Conservation (phyloP, 2,888 invertebrate genomes). For the Prenolepis imparis region DNA sequence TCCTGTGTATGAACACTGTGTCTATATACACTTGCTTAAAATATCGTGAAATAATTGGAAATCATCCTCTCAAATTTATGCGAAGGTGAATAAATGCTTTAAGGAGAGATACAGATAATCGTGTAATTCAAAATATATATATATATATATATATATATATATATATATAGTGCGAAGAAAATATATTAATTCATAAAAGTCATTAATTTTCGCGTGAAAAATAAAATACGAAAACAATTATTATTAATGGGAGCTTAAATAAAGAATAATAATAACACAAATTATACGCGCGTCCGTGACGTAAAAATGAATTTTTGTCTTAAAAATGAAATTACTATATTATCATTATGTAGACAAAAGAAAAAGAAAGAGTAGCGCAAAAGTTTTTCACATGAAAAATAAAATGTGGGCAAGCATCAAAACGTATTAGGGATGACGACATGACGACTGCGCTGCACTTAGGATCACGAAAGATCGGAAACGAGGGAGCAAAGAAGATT, state of each 20-base stretch:
- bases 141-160: too few species aligned
- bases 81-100: slow-evolving; percentile 37
- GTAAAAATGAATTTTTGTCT: slow-evolving; percentile 15
- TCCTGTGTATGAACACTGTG: background rate
- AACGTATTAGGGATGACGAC: slow-evolving; percentile 54
- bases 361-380: background rate
- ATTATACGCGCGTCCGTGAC: background rate
- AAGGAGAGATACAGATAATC: slow-evolving; percentile 9
- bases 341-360: background rate
- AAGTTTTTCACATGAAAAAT: slow-evolving; percentile 41
- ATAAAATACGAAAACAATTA: slow-evolving; percentile 14
- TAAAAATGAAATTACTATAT: background rate
- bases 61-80: slow-evolving; percentile 56
- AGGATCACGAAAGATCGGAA: slow-evolving; percentile 58
- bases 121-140: background rate
- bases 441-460: slow-evolving; percentile 53
- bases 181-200: slow-evolving; percentile 1
- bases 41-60: slow-evolving; percentile 70
- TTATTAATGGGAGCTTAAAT: background rate
- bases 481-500: slow-evolving; percentile 68
- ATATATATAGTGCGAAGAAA: background rate
- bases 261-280: background rate
- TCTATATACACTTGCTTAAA: slow-evolving; percentile 7
- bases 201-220: slow-evolving; percentile 5
- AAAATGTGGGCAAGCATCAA: slow-evolving; percentile 37